Base-by-base conservation (phyloP, 1,140 invertebrate genomes). In the Drosophila virilis region DNA sequence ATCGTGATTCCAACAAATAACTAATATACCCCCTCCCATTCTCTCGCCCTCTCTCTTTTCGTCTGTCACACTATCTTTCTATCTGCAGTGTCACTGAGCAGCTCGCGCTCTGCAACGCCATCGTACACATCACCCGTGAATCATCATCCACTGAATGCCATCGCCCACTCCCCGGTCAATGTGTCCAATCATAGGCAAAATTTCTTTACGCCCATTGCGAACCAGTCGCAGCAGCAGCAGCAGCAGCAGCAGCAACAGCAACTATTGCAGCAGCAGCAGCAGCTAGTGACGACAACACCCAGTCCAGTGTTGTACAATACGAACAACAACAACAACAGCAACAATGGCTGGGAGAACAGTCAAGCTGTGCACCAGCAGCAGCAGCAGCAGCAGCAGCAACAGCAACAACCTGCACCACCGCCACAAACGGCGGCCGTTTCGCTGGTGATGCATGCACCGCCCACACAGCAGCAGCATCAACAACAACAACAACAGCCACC, bases 81-180 rank as follows among this genome's bases (percentile, higher is more conserved):
- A 38, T 61, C 57, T 94, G 38, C 90, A 97, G 97, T 99, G 62
- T 98, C 97, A 9, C 93, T 99, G 60, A 97, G 97, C 81, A 98
- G 97, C 92, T 98, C 98, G 8, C 94, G 97, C 67, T 97, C 97
- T 59, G 96, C 96, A 64, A 97, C 97, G 43, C 97, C 97, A 66
- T 96, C 96, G 35, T 97, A 96, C 92, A 97, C 96, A 45, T 97
- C 96, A 17, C 96, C 96, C 80, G 96, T 95, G 33, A 94, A 95
- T 90, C 93, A 95, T 83, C 94, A 83, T 95, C 94, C 94, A 12
- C 55, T 85, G 12, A 94, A 94, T 37, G 94, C 94, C 89, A 95
- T 95, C 75, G 95, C 95, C 15, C 95, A 96, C 13, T 93, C 95
- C 22, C 96, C 96, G 38, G 93, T 95, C 17, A 94, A 93, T 92